Percentiles rank a stretch among this genome's conserved stretches.
phyloP scores from a whole-genome alignment of 2,113 vertebrate genomes.

The Rhadina sibilatrix region DNA sequence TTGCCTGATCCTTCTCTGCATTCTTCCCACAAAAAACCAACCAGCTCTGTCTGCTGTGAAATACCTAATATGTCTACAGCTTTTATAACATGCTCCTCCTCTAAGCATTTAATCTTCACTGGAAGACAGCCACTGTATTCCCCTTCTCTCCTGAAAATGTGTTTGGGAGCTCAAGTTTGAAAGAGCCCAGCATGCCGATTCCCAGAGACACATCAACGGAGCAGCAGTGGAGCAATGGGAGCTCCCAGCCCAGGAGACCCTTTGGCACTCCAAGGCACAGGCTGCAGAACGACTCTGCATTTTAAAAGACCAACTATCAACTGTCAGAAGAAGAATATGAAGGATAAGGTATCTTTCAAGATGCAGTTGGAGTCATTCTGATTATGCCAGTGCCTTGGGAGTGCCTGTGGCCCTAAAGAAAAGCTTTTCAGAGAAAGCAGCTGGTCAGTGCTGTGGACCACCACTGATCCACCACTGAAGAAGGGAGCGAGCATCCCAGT shows the following conservation, averaged over 20 bases:
- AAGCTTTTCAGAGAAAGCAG: not conserved
- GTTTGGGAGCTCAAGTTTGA: not conserved
- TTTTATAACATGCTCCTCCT: not conserved
- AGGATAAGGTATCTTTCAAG: not conserved
- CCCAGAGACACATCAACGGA: not conserved
- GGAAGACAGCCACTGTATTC: not conserved
- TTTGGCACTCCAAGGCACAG: not conserved
- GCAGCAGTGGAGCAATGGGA: not conserved
- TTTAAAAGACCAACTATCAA: not conserved
- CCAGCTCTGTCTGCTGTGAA: not conserved
- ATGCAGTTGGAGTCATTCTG: not conserved
- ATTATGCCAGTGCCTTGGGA: not conserved
- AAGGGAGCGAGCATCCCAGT: not conserved
- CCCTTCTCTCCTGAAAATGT: not conserved
- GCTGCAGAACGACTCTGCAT: not conserved
- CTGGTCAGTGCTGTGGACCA: not conserved
- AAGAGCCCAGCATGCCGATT: accelerated
- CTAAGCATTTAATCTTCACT: not conserved
- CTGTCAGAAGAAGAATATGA: not conserved
- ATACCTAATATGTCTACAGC: not conserved
- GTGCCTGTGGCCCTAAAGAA: not conserved
- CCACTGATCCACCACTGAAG: not conserved
- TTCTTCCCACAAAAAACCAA: accelerated
- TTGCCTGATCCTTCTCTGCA: not conserved
- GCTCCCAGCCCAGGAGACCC: not conserved